Conservation (phyloP, 1,140 invertebrate genomes). For the Scaptodrosophila lebanonensis region DNA sequence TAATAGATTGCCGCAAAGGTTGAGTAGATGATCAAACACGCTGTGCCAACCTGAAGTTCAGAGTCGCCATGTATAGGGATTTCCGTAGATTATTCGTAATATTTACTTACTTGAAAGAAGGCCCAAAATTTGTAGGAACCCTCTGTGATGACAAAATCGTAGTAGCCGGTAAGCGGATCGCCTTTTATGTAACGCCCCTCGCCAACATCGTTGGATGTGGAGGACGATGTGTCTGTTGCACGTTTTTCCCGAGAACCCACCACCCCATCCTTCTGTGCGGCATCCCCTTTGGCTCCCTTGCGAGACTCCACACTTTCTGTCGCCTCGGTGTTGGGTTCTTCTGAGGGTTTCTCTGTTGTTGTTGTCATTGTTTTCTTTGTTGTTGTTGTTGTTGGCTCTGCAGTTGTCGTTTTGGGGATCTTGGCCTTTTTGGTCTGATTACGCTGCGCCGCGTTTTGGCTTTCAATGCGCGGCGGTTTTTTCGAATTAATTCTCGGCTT, state of each 20-base stretch:
- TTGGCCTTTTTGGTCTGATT: conserved; percentile 48
- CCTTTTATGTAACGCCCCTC: conserved; percentile 77
- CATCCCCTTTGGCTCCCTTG: conserved; percentile 25
- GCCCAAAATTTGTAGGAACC: conserved; percentile 93
- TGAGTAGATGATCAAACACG: conserved; percentile 87
- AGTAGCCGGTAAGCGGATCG: conserved; percentile 86
- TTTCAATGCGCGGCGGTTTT: conserved; percentile 50
- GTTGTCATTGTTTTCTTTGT: conserved; percentile 13
- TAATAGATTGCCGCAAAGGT: conserved; percentile 90
- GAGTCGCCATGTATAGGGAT: no score
- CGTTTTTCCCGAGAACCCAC: conserved; percentile 52
- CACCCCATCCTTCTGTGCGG: conserved; percentile 22
- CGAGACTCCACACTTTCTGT: conserved; percentile 22
- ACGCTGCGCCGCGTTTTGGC: conserved; percentile 30
- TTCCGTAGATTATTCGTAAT: no score
- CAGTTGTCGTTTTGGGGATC: conserved; percentile 27
- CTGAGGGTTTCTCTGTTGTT: conserved; percentile 14
- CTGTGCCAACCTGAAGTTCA: conserved; percentile 83
- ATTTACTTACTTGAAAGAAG: conserved; percentile 84
- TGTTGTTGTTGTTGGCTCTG: conserved; percentile 18
- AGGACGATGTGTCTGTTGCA: conserved; percentile 13
- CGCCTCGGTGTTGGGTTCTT: conserved; percentile 6
- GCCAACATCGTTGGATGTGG: conserved; percentile 50
- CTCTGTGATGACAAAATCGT: conserved; percentile 90
- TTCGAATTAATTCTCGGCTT: conserved; percentile 58